These are phyloP conservation scores for Pampus argenteus DNA, from an alignment of 2,797 vertebrate genomes.

Conservation along the genomic window DNA sequence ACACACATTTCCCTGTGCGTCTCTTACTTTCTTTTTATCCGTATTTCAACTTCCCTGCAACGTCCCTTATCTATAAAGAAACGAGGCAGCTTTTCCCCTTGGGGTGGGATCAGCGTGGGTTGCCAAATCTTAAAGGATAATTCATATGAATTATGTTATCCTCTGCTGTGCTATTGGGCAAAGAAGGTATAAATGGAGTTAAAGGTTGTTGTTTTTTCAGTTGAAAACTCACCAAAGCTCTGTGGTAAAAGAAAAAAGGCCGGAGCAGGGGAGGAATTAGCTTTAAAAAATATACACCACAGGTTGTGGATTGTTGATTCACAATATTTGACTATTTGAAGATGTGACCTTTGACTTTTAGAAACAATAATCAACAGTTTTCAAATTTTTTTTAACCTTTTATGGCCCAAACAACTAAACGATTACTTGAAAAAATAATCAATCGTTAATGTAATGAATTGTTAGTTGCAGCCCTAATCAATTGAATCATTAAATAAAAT, in stretches of 20 bases:
- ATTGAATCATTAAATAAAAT: too few relatives aligned
- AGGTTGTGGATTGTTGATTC: background rate
- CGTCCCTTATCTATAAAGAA: slow-evolving; percentile 26
- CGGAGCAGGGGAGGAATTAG: too few relatives aligned
- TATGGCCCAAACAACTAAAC: too few relatives aligned
- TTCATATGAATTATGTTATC: slow-evolving; percentile 26
- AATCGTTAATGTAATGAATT: too few relatives aligned
- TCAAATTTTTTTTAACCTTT: too few relatives aligned
- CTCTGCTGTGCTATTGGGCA: slow-evolving; percentile 14
- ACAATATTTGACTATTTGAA: too few relatives aligned
- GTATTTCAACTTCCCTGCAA: slow-evolving; percentile 14
- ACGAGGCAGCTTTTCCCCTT: slow-evolving; percentile 1
- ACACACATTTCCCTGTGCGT: background rate
- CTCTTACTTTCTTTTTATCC: background rate
- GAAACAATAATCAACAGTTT: too few relatives aligned
- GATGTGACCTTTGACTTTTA: too few relatives aligned
- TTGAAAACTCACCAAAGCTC: background rate
- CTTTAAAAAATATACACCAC: background rate
- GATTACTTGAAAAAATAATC: too few relatives aligned
- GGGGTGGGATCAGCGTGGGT: slow-evolving; percentile 18
- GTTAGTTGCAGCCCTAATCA: too few relatives aligned
- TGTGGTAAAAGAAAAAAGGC: background rate
- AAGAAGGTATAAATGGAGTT: slow-evolving; percentile 12
- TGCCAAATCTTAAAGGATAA: slow-evolving; percentile 32
- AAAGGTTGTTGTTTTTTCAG: slow-evolving; percentile 15